phyloP scores from a whole-genome alignment of 2,888 invertebrate species.

The Lithophane leautieri region DNA sequence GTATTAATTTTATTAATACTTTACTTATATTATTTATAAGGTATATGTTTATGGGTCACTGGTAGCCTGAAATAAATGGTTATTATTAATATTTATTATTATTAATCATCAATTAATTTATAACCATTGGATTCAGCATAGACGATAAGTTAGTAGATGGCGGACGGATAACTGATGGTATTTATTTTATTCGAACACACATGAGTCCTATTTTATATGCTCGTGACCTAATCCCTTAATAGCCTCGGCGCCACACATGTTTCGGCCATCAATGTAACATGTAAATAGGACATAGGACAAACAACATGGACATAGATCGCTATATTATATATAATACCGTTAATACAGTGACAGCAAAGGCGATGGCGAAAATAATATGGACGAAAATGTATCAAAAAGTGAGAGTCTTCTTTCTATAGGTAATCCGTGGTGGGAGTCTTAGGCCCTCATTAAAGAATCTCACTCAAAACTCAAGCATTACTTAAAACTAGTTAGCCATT shows the following conservation, averaged over 20 bases:
- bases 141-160: background rate
- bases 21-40: too few relatives aligned
- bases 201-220: conserved; percentile 35
- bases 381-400: background rate
- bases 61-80: background rate
- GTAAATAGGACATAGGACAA: conserved; percentile 13
- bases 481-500: too few relatives aligned
- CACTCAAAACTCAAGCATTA: too few relatives aligned
- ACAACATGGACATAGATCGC: background rate
- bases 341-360: background rate
- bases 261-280: conserved; percentile 13
- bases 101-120: background rate
- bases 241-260: conserved; percentile 30
- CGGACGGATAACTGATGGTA: conserved; percentile 5
- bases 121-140: background rate
- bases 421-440: background rate
- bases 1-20: too few relatives aligned
- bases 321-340: background rate
- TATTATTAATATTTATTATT: too few relatives aligned
- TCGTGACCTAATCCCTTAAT: conserved; percentile 48
- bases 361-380: background rate
- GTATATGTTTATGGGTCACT: background rate
- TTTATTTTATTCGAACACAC: conserved; percentile 18
- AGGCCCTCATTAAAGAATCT: too few relatives aligned
- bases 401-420: too few relatives aligned